Conservation (phyloP, 2,888 invertebrate genomes). For the Patella caerulea region DNA sequence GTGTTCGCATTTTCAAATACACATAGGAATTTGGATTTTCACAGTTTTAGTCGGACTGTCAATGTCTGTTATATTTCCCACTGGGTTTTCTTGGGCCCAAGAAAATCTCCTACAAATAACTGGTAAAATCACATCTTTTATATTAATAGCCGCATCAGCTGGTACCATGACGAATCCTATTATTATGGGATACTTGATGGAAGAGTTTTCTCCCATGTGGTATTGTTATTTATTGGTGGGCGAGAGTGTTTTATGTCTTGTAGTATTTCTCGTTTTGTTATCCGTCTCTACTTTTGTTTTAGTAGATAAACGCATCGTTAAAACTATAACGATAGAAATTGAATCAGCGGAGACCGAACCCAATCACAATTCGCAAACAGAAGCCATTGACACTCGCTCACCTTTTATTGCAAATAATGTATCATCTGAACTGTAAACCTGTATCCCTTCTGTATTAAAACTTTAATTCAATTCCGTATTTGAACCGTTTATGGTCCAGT, state of each 20-base stretch:
- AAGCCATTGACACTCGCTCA: too few relatives aligned
- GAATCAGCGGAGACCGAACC: too few relatives aligned
- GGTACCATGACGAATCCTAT: conserved; percentile 69
- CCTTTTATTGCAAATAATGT: too few relatives aligned
- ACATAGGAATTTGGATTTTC: conserved; percentile 54
- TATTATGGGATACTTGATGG: conserved; percentile 64
- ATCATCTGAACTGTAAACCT: too few relatives aligned
- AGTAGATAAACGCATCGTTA: background rate
- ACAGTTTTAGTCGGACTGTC: conserved; percentile 66
- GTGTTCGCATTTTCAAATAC: conserved; percentile 40
- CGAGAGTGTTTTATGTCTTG: conserved; percentile 45
- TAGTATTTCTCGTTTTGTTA: conserved; percentile 44
- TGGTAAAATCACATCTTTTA: conserved; percentile 66
- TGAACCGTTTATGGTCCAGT: too few relatives aligned
- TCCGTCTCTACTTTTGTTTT: background rate
- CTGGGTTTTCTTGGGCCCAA: conserved; percentile 70
- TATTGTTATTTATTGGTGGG: conserved; percentile 62
- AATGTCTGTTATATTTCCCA: conserved; percentile 70
- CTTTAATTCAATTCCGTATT: too few relatives aligned
- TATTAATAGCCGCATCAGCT: conserved; percentile 67
- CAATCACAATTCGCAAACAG: too few relatives aligned
- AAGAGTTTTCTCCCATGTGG: conserved; percentile 58
- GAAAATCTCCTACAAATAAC: conserved; percentile 65
- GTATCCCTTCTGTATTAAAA: too few relatives aligned
- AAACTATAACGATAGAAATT: background rate